A percentile compares a stretch with the other conserved stretches of the same genome.
Conservation (phyloP, 2,797 vertebrate genomes). For the Masticophis lateralis region DNA sequence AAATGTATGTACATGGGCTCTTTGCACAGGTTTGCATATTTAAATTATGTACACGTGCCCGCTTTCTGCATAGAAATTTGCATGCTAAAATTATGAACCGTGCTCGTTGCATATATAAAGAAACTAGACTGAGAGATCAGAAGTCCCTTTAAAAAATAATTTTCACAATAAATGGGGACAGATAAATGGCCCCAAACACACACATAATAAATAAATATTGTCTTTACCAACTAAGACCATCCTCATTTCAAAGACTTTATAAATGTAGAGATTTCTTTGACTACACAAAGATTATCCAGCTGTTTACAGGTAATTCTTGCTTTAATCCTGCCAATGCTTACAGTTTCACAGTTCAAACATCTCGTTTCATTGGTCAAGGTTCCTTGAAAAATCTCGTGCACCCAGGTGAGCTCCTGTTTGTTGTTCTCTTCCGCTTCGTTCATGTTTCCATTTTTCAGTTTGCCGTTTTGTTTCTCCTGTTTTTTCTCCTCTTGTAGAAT, state of each 20-base stretch:
- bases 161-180: slow-evolving; percentile 41
- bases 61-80: not conserved
- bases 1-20: not conserved
- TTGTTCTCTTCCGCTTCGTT: slow-evolving; percentile 83
- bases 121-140: not conserved
- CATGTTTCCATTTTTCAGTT: slow-evolving; percentile 87
- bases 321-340: slow-evolving; percentile 61
- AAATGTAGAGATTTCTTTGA: slow-evolving; percentile 27
- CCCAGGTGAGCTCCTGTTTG: slow-evolving; percentile 91
- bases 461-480: slow-evolving; percentile 93
- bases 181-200: slow-evolving; percentile 12
- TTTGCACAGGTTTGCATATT: not conserved
- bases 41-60: slow-evolving; percentile 1
- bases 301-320: not conserved
- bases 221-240: slow-evolving; percentile 57
- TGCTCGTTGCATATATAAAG: not conserved
- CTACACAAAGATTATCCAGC: not conserved
- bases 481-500: slow-evolving; percentile 98
- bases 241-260: slow-evolving; percentile 56
- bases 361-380: slow-evolving; percentile 98
- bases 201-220: slow-evolving; percentile 43
- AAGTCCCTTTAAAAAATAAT: not conserved
- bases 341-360: slow-evolving; percentile 98
- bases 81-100: not conserved
- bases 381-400: slow-evolving; percentile 98